A percentile compares a stretch with the other conserved stretches of the same genome.
Conservation (phyloP, 35 echinoderm and acorn worm species). For the Heliocidaris tuberculata region DNA sequence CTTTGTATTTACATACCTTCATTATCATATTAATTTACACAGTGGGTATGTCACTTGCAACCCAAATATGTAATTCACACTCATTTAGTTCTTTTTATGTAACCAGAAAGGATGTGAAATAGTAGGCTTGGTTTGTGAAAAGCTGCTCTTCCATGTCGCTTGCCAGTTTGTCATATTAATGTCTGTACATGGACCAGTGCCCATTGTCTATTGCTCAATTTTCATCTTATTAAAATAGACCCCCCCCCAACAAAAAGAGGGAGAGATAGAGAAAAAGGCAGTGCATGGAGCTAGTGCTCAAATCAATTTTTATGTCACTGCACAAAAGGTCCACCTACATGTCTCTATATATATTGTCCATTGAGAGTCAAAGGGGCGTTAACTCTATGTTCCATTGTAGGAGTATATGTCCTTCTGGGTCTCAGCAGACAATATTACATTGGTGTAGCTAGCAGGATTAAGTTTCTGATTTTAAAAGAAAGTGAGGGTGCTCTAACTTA, state of each 20-base stretch:
- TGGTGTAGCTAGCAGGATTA: too few species aligned
- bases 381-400: too few species aligned
- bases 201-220: neutral
- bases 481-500: too few species aligned
- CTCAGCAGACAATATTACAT: too few species aligned
- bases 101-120: neutral
- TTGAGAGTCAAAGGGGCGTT: neutral
- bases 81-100: neutral
- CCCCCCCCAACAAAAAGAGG: too few species aligned
- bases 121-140: neutral
- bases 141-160: neutral
- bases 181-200: neutral
- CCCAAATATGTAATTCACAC: neutral
- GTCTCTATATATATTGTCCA: neutral
- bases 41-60: neutral
- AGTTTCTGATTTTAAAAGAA: too few species aligned
- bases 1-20: neutral
- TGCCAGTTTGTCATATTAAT: neutral
- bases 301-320: neutral
- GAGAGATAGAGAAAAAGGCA: neutral
- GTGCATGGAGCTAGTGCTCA: neutral
- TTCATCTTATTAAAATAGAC: neutral
- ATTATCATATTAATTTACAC: neutral
- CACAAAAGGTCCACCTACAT: neutral
- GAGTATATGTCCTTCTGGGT: too few species aligned